Evolutionary conservation across 2,113 vertebrate genomes (phyloP), one percentile per base, ranked within the genome.

Genomic region (Colaptes auratus): DNA sequence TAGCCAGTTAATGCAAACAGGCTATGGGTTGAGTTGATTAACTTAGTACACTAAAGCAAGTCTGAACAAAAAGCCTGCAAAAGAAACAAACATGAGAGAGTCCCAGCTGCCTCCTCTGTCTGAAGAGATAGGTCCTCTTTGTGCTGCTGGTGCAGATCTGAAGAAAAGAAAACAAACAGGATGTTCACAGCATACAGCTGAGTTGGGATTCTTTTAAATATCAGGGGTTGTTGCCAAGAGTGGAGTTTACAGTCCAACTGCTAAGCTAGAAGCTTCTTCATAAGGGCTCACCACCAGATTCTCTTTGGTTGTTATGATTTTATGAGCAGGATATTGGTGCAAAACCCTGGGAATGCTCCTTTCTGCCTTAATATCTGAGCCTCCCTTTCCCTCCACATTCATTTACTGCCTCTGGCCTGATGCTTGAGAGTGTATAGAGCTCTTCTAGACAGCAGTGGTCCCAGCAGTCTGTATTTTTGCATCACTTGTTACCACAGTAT

Each of bases 81-180:
- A 83, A 71, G 82, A 79, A 90, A 70, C 64, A 74, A 83, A 83
- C 36, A 46, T 71, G 73, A 94, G 78, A 63, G 74, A 87, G 90
- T 87, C 75, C 82, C 93, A 92, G 78, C 58, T 94, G 93, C 82
- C 63, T 70, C 53, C 78, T 92, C 73, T 86, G 63, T 66, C 74
- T 83, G 86, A 79, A 92, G 82, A 90, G 61, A 92, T 10, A 90
- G 59, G 67, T 92, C 93, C 82, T 92, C 90, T 92, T 94, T 94
- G 93, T 94, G 86, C 86, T 87, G 86, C 64, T 92, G 82, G 52
- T 79, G 93, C 82, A 92, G 93, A 94, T 82, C 93, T 94, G 31
- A 80, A 83, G 90, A 83, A 92, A 92, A 94, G 82, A 86, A 89
- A 92, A 94, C 80, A 94, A 92, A 94, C 77, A 92, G 86, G 93